A percentile compares a stretch with the other conserved stretches of the same genome.
phyloP scores from a whole-genome alignment of 1,140 invertebrate species.

The Papilio polytes region DNA sequence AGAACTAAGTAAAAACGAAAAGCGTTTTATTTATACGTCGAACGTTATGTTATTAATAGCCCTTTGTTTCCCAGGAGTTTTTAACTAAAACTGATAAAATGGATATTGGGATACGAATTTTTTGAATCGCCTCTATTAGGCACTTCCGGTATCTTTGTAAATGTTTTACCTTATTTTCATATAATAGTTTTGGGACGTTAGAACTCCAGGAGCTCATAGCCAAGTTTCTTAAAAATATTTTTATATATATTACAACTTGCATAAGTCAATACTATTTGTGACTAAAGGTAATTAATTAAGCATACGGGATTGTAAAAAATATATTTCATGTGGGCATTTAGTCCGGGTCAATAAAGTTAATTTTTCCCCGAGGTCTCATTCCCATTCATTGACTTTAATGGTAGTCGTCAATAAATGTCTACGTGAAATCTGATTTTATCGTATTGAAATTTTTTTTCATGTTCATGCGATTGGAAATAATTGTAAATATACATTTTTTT shows the following conservation, averaged over 20 bases:
- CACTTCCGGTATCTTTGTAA: not conserved
- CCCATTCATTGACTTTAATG: slow-evolving; percentile 38
- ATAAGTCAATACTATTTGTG: too few species aligned
- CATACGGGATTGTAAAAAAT: not conserved
- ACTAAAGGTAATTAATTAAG: not conserved
- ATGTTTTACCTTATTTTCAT: not conserved
- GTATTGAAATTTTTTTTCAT: slow-evolving; percentile 9
- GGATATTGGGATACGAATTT: not conserved
- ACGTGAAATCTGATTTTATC: slow-evolving; percentile 33
- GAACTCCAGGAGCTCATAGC: too few species aligned
- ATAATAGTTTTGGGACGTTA: too few species aligned
- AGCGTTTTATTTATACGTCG: not conserved
- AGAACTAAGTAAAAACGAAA: not conserved
- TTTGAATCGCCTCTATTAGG: not conserved
- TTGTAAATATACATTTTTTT: not conserved
- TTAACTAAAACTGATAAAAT: not conserved
- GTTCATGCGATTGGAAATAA: slow-evolving; percentile 2
- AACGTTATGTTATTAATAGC: not conserved
- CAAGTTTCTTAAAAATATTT: too few species aligned
- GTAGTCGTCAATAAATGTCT: slow-evolving; percentile 36
- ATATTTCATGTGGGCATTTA: not conserved
- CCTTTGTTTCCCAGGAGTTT: not conserved
- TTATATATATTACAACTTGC: too few species aligned
- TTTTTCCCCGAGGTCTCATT: slow-evolving; percentile 31
- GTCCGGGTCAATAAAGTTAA: slow-evolving; percentile 23